Conservation (phyloP, 1,140 invertebrate species). For the Steinernema khuongi region DNA sequence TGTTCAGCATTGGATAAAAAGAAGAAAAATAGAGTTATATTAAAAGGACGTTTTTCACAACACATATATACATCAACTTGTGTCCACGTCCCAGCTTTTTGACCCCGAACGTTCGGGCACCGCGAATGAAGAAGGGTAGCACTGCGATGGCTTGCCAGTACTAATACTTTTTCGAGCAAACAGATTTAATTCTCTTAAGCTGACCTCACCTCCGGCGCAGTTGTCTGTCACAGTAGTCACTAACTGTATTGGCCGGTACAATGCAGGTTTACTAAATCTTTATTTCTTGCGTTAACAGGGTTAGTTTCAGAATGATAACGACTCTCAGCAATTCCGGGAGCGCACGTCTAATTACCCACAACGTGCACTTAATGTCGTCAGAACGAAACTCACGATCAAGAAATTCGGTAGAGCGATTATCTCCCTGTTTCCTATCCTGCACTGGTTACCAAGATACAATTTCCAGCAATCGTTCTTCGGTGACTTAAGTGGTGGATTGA, state of each 20-base stretch:
- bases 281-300: not conserved
- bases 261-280: not conserved
- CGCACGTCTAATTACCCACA: not conserved
- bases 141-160: too few species aligned
- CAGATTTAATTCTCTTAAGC: slow-evolving; percentile 1
- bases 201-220: not conserved
- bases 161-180: too few species aligned
- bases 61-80: too few species aligned
- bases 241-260: not conserved
- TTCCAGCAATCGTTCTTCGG: slow-evolving; percentile 49
- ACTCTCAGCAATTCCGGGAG: not conserved
- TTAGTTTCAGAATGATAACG: not conserved
- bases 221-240: not conserved
- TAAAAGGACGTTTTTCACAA: too few species aligned
- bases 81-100: too few species aligned
- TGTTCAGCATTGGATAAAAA: too few species aligned
- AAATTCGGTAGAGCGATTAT: slow-evolving; percentile 6
- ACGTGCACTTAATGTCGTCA: not conserved
- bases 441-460: slow-evolving; percentile 45
- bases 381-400: not conserved
- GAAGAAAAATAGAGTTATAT: too few species aligned
- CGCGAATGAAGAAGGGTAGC: too few species aligned
- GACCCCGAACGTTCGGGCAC: too few species aligned
- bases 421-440: slow-evolving; percentile 42
- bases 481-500: slow-evolving; percentile 53